A percentile compares a stretch with the other conserved stretches of the same genome.
phyloP scores from a whole-genome alignment of 2,888 invertebrate genomes.

The Pristionchus entomophagus region DNA sequence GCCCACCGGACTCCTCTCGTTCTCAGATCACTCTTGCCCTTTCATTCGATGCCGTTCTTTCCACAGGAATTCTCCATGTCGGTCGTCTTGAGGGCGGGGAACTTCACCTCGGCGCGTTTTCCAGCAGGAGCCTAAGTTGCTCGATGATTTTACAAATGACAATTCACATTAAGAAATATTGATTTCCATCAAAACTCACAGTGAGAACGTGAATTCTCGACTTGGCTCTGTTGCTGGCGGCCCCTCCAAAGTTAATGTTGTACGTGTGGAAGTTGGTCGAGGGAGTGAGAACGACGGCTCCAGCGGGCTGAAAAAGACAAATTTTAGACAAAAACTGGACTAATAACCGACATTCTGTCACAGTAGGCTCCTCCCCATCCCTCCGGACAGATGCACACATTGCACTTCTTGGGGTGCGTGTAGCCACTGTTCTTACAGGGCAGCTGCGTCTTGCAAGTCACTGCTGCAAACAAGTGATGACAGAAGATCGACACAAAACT shows the following conservation, averaged over 20 bases:
- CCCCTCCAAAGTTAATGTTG: not conserved
- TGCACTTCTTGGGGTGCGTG: conserved; percentile 42
- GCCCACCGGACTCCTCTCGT: conserved; percentile 10
- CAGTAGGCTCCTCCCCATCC: conserved; percentile 38
- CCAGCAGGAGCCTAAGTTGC: conserved; percentile 8
- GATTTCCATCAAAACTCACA: not conserved
- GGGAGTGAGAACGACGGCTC: conserved; percentile 2
- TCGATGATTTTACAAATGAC: not conserved
- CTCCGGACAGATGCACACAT: conserved; percentile 41
- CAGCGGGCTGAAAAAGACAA: not conserved
- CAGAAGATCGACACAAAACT: no score
- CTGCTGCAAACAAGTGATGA: no score
- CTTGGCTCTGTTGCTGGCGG: conserved; percentile 1
- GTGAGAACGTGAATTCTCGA: conserved; percentile 11
- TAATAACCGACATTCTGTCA: conserved; percentile 3
- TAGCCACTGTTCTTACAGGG: conserved; percentile 40
- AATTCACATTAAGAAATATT: not conserved
- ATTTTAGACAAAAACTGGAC: not conserved
- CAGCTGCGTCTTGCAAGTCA: conserved; percentile 22
- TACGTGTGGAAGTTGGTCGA: not conserved
- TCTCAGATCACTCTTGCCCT: conserved; percentile 26
- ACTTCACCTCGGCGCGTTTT: conserved; percentile 26
- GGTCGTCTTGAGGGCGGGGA: not conserved
- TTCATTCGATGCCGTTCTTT: conserved; percentile 23
- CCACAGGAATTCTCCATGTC: not conserved